phyloP scores from a whole-genome alignment of 2,113 vertebrate genomes.

The Phylloscopus trochilus region DNA sequence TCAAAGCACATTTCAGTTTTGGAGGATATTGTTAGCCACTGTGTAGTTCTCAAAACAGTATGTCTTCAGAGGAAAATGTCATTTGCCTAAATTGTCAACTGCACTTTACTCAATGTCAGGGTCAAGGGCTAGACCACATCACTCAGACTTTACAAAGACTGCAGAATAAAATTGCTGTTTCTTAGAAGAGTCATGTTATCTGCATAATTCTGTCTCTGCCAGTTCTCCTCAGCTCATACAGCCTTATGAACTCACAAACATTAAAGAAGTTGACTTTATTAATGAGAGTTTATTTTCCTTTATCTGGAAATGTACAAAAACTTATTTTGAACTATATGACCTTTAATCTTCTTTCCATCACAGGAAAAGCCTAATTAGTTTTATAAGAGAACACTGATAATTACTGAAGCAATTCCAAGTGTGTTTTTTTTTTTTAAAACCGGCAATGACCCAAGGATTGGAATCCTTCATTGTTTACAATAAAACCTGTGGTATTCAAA shows the following conservation, averaged over 20 bases:
- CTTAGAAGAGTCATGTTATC: background rate
- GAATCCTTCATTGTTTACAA: slow-evolving; percentile 44
- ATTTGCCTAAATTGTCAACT: background rate
- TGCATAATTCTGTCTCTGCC: background rate
- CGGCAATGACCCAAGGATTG: slow-evolving; percentile 12
- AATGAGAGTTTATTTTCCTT: slow-evolving; percentile 37
- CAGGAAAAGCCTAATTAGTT: slow-evolving; percentile 60
- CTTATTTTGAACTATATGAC: slow-evolving; percentile 31
- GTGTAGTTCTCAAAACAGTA: background rate
- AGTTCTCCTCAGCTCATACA: accelerated
- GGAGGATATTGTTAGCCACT: background rate
- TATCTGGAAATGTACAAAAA: background rate
- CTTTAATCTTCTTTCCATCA: slow-evolving; percentile 48
- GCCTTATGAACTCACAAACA: background rate
- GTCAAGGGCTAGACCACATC: background rate
- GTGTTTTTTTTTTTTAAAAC: slow-evolving; percentile 1
- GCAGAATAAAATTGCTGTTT: background rate
- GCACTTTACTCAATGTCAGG: background rate
- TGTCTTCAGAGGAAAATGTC: background rate
- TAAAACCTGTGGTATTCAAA: slow-evolving; percentile 20
- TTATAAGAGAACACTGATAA: slow-evolving; percentile 46
- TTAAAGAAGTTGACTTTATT: background rate
- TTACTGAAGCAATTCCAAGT: slow-evolving; percentile 36
- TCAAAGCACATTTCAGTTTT: background rate
- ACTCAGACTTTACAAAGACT: background rate